phyloP scores from a whole-genome alignment of 2,113 vertebrate genomes.

The Tetraodon nigroviridis region DNA sequence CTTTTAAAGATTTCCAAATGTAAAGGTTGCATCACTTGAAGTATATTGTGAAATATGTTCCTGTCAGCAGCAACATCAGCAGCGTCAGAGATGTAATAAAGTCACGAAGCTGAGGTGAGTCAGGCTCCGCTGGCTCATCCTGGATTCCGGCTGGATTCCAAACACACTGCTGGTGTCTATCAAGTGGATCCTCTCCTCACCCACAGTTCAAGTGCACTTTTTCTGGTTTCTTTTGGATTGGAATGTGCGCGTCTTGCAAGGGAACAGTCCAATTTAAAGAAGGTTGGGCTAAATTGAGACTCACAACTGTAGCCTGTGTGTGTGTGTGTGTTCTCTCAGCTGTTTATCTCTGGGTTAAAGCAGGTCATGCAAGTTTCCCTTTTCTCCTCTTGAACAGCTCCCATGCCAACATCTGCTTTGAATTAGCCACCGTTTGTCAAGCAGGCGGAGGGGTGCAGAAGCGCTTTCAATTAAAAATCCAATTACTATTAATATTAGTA shows the following conservation, averaged over 20 bases:
- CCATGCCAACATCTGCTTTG: slow-evolving; percentile 59
- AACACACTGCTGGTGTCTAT: no score
- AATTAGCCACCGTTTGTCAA: slow-evolving; percentile 49
- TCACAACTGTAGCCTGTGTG: slow-evolving; percentile 25
- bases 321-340: slow-evolving; percentile 22
- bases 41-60: no score
- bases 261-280: background rate
- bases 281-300: slow-evolving; percentile 33
- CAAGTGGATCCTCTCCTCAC: no score
- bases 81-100: no score
- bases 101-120: no score
- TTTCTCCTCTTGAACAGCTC: slow-evolving; percentile 30
- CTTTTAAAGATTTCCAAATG: no score
- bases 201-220: no score
- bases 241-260: background rate
- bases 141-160: no score
- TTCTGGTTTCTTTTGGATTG: no score
- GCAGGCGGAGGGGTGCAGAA: slow-evolving; percentile 27
- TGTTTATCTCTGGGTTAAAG: slow-evolving; percentile 37
- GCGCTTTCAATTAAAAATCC: slow-evolving; percentile 46
- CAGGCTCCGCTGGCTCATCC: no score
- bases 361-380: slow-evolving; percentile 23
- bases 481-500: slow-evolving; percentile 66
- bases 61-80: no score
- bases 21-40: no score